These are phyloP conservation scores for Acinonyx jubatus DNA, from an alignment of 2,113 vertebrate genomes.

Conservation along the genomic window DNA sequence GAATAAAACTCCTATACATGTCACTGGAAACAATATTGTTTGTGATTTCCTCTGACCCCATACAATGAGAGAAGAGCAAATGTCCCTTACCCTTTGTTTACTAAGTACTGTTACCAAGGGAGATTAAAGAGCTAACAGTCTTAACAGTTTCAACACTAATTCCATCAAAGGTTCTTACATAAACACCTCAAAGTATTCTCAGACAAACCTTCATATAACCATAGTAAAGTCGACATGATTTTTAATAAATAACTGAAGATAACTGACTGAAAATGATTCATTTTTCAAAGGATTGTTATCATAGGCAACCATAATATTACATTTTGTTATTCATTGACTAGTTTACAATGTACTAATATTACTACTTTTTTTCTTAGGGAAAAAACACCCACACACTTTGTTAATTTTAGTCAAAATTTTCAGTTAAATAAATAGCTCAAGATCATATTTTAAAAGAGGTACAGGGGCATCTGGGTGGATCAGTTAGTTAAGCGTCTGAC, in stretches of 20 bases:
- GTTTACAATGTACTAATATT: background rate
- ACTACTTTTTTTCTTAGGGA: background rate
- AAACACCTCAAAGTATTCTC: background rate
- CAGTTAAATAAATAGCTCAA: background rate
- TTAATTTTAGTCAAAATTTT: slow-evolving; percentile 11
- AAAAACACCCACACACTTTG: background rate
- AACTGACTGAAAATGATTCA: slow-evolving; percentile 16
- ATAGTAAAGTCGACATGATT: background rate
- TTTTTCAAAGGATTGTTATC: background rate
- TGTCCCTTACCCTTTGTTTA: background rate
- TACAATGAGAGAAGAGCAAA: background rate
- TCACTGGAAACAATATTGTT: background rate
- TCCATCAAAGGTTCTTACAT: background rate
- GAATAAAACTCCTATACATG: background rate
- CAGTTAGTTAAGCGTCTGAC: background rate
- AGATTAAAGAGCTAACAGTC: slow-evolving; percentile 11
- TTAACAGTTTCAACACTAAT: slow-evolving; percentile 29
- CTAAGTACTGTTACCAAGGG: background rate
- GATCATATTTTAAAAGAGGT: background rate
- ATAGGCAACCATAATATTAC: background rate
- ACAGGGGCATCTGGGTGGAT: background rate
- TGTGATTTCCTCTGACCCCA: background rate
- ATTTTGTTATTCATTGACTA: background rate
- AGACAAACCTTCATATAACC: background rate
- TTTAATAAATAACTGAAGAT: slow-evolving; percentile 24